Evolutionary conservation across 2,797 vertebrate species (phyloP).

Genomic region (Sphenopsis melanotis): DNA sequence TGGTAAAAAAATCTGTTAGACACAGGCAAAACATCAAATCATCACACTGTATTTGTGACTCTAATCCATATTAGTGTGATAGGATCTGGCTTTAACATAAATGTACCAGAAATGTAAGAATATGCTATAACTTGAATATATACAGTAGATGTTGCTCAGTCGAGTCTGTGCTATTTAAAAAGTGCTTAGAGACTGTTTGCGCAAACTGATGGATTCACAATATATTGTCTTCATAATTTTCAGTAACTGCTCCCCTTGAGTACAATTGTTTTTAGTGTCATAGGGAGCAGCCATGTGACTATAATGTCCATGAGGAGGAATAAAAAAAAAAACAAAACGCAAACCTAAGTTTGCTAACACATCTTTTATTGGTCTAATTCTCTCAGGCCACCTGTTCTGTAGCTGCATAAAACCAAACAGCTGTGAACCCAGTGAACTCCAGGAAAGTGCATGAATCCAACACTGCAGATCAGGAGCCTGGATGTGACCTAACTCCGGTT

Average conservation of each 20-base stretch:
- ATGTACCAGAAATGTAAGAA: neutral
- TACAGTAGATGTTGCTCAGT: neutral
- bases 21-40: neutral
- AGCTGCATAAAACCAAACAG: neutral
- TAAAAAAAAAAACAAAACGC: neutral
- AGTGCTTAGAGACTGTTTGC: neutral
- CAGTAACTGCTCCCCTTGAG: neutral
- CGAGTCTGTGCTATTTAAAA: neutral
- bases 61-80: neutral
- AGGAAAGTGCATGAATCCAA: neutral
- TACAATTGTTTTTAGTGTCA: neutral
- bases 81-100: neutral
- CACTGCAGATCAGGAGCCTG: neutral
- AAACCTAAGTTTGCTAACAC: neutral
- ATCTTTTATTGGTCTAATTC: conserved; percentile 21
- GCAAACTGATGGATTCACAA: neutral
- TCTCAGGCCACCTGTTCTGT: conserved; percentile 27
- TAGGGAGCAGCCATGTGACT: neutral
- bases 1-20: neutral
- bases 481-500: conserved; percentile 23
- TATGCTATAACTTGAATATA: neutral
- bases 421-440: conserved; percentile 39
- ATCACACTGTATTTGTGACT: neutral
- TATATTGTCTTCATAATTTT: neutral
- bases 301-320: neutral